Evolutionary conservation across 2,113 vertebrate species (phyloP).

Genomic region (Sigmodon hispidus): DNA sequence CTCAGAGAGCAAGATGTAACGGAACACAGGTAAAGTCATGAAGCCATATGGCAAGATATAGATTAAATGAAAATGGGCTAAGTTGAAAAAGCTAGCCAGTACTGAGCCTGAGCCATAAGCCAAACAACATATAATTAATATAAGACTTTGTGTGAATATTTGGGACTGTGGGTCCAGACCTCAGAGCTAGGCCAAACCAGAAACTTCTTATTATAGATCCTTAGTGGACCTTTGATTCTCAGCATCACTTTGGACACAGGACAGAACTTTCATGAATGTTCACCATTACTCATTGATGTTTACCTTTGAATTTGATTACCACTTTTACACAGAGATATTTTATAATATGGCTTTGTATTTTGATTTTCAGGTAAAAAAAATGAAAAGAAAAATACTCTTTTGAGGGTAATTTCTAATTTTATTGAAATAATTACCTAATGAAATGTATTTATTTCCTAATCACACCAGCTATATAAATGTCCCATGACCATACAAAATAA

Average conservation of each 20-base stretch:
- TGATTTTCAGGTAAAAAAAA: slow-evolving; percentile 16
- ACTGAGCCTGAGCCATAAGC: too few relatives aligned
- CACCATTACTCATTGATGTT: not conserved
- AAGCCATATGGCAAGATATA: too few relatives aligned
- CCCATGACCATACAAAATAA: not conserved
- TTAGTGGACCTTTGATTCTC: not conserved
- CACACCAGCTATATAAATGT: slow-evolving; percentile 1
- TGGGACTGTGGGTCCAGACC: too few relatives aligned
- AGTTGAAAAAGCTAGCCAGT: too few relatives aligned
- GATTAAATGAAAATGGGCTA: too few relatives aligned
- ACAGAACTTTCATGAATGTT: not conserved
- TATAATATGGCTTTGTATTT: not conserved
- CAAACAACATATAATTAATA: too few relatives aligned
- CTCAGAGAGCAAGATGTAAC: too few relatives aligned
- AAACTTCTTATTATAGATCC: too few relatives aligned
- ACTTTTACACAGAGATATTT: slow-evolving; percentile 25
- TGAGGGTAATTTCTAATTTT: not conserved
- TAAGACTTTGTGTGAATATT: too few relatives aligned
- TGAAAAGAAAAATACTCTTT: not conserved
- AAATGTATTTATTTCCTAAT: slow-evolving; percentile 9
- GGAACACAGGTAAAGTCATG: too few relatives aligned
- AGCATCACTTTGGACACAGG: not conserved
- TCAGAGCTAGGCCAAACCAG: too few relatives aligned
- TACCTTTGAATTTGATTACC: not conserved
- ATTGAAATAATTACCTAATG: not conserved